Percentiles rank a stretch among this genome's conserved stretches.
These are phyloP conservation scores for Rosalia funebris DNA, from an alignment of 2,888 invertebrate species.

Conservation along the genomic window DNA sequence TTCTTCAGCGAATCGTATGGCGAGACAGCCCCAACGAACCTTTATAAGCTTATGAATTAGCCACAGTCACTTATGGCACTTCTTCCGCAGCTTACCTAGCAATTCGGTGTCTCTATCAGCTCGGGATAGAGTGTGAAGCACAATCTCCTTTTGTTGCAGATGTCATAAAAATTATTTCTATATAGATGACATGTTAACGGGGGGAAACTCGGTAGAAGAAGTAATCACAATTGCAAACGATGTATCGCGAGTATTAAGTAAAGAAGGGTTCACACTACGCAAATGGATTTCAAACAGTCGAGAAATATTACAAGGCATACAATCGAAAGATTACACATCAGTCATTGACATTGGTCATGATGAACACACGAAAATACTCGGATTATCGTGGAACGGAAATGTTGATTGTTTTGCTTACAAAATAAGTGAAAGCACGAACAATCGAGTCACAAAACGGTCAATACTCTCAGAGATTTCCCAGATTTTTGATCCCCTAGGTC, in stretches of 20 bases:
- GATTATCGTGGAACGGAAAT: conserved; percentile 13
- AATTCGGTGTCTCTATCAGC: conserved; percentile 18
- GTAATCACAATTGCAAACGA: not conserved
- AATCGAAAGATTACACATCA: not conserved
- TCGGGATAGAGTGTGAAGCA: conserved; percentile 10
- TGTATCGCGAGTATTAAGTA: conserved; percentile 4
- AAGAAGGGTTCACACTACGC: conserved; percentile 3
- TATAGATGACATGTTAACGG: conserved; percentile 14
- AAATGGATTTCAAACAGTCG: conserved; percentile 23
- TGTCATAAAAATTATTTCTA: conserved; percentile 18
- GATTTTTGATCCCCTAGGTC: conserved; percentile 19
- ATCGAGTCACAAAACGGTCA: conserved; percentile 8
- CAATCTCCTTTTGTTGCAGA: conserved; percentile 2
- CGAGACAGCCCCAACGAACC: conserved; percentile 25
- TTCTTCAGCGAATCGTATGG: conserved; percentile 36
- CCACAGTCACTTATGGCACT: conserved; percentile 33
- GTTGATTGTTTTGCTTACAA: not conserved
- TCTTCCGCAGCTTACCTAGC: conserved; percentile 23
- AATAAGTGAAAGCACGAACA: not conserved
- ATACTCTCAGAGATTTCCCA: conserved; percentile 23
- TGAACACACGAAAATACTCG: conserved; percentile 25
- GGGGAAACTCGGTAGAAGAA: not conserved
- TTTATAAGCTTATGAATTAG: conserved; percentile 32
- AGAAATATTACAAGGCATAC: conserved; percentile 8
- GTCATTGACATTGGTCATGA: conserved; percentile 9